phyloP scores from a whole-genome alignment of 2,797 vertebrate genomes.

The Salarias fasciatus region DNA sequence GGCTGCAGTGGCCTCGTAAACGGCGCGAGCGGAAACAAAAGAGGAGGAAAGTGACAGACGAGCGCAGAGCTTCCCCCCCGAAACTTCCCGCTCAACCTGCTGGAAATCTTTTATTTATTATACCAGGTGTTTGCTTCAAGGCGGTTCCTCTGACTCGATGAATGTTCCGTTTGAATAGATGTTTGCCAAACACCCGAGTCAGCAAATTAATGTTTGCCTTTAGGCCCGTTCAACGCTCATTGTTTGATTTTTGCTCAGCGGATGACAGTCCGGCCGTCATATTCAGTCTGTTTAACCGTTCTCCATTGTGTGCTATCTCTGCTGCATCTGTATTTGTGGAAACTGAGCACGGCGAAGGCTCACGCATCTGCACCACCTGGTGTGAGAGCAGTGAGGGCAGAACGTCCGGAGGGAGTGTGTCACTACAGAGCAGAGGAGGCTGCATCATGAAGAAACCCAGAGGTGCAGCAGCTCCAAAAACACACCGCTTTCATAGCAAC shows the following conservation, averaged over 20 bases:
- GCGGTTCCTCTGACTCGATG: not conserved
- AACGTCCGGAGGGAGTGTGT: too few relatives aligned
- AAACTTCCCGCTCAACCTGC: slow-evolving; percentile 9
- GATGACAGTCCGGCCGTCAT: slow-evolving; percentile 13
- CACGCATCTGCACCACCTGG: too few relatives aligned
- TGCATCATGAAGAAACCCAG: too few relatives aligned
- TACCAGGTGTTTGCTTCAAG: slow-evolving; percentile 39
- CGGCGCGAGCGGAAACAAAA: slow-evolving; percentile 34
- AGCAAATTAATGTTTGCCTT: slow-evolving; percentile 46
- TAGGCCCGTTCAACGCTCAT: not conserved
- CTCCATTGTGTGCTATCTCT: slow-evolving; percentile 8
- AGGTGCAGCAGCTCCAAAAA: too few relatives aligned
- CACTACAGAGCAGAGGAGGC: too few relatives aligned
- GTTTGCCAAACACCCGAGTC: slow-evolving; percentile 22
- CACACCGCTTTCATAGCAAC: too few relatives aligned
- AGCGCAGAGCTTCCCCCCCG: slow-evolving; percentile 9
- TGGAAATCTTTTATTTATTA: not conserved
- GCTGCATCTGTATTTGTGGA: slow-evolving; percentile 19
- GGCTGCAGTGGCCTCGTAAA: slow-evolving; percentile 25
- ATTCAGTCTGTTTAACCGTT: slow-evolving; percentile 9
- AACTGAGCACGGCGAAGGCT: not conserved
- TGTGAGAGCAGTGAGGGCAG: too few relatives aligned
- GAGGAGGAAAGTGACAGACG: slow-evolving; percentile 49
- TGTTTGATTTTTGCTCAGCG: slow-evolving; percentile 43
- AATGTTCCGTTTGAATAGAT: slow-evolving; percentile 37